Base-by-base conservation (phyloP, 2,113 vertebrate species). In the Apodemus sylvaticus region DNA sequence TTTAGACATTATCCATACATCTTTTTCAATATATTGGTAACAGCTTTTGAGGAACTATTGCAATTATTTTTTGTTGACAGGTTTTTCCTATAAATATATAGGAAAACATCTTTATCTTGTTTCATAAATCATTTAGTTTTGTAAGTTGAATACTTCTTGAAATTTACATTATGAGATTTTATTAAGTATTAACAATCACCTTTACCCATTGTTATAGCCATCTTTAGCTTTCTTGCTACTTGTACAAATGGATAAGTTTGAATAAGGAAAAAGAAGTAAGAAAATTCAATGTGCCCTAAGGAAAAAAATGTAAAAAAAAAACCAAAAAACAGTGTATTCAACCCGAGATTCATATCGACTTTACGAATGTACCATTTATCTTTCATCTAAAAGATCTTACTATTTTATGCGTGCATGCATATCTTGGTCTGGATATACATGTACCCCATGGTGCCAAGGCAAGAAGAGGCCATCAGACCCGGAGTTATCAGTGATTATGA, bases 161-260 rank as follows among this genome's bases (percentile, higher is more conserved):
- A 2, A 0, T 83, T 97, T 64, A 79, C 74, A 87, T 86, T 89
- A 66, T 68, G 5, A 79, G 3, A 68, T 81, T 85, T 76, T 86
- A 76, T 93, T 90, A 45, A 64, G 58, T 87, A 91, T 95, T 34
- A 92, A 97, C 94, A 66, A 87, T 70, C 31, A 90, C 26, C 83
- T 87, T 93, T 89, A 71, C 81, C 12, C 31, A 74, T 73, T 53
- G 51, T 96, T 73, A 55, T 36, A 70, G 22, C 45, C 36, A 31
- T 62, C 39, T 93, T 93, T 31, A 81, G 8, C 82, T 89, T 29
- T 96, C 48, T 95, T 82, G n/a, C 60, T 39, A 26, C 71, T 86
- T 95, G 76, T 24, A 24, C 31, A 91, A 86, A 58, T 26, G 51
- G 62, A 55, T 58, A 94, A 86, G 74, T 82, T 82, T 93, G 78